Evolutionary conservation across 2,888 invertebrate species (phyloP).

Genomic region (Platycnemis pennipes): DNA sequence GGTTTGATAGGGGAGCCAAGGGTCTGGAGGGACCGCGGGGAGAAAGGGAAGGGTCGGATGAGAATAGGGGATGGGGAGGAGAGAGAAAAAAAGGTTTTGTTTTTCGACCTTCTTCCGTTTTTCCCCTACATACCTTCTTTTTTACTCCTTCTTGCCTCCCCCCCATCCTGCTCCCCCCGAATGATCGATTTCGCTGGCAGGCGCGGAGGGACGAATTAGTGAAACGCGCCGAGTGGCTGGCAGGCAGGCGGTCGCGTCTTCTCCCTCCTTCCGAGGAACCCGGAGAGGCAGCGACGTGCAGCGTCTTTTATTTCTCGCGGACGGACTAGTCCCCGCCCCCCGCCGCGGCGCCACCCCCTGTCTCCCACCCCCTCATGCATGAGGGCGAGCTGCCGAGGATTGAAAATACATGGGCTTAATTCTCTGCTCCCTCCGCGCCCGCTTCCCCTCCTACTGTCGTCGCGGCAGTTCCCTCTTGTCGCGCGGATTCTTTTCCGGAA

Average conservation of each 20-base stretch:
- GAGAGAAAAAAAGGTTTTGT: background rate
- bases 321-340: background rate
- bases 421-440: background rate
- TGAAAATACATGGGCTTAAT: background rate
- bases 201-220: slow-evolving; percentile 11
- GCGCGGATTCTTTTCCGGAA: slow-evolving; percentile 10
- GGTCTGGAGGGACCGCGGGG: too few relatives aligned
- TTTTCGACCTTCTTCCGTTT: slow-evolving; percentile 6
- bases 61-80: background rate
- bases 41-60: background rate
- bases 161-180: background rate
- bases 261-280: background rate
- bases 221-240: background rate
- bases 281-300: too few relatives aligned
- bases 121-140: background rate
- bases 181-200: slow-evolving; percentile 14
- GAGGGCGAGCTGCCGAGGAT: background rate
- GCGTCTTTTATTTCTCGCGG: background rate
- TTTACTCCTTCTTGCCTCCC: background rate
- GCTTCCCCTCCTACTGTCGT: background rate
- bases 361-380: background rate
- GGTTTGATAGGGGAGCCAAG: slow-evolving; percentile 18
- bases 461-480: background rate
- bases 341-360: background rate
- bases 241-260: background rate